Conservation (phyloP, 2,113 vertebrate species). For the Astur gentilis region DNA sequence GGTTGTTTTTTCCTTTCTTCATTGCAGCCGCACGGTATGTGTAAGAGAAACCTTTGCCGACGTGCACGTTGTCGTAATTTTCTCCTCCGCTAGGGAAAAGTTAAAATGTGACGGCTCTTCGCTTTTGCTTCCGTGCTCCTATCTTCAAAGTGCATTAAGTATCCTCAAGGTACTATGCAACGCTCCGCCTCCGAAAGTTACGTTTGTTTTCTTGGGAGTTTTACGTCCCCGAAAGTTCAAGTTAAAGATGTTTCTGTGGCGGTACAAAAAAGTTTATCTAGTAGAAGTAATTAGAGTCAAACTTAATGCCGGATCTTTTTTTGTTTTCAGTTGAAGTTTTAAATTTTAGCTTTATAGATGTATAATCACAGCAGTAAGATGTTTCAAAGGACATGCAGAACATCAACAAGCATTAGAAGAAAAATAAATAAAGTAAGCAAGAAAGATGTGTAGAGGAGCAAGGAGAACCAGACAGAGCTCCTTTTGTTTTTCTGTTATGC, state of each 20-base stretch:
- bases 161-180: neutral
- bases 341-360: neutral
- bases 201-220: neutral
- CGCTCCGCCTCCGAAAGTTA: rapidly evolving
- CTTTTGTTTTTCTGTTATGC: neutral
- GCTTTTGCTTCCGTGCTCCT: rapidly evolving
- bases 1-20: neutral
- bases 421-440: too few species aligned
- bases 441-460: too few species aligned
- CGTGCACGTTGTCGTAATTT: neutral
- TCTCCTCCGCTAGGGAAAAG: neutral
- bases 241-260: neutral
- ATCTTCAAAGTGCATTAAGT: rapidly evolving
- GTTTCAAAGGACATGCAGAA: neutral
- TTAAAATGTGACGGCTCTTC: neutral
- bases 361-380: neutral
- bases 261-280: neutral
- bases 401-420: neutral
- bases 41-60: neutral
- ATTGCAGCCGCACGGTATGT: neutral
- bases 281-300: neutral
- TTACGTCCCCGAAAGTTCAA: neutral
- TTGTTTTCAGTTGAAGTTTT: neutral
- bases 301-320: neutral
- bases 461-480: neutral